Evolutionary conservation across 2,797 vertebrate genomes (phyloP), one percentile per base, ranked within the genome.

Genomic region (Alectoris magna): DNA sequence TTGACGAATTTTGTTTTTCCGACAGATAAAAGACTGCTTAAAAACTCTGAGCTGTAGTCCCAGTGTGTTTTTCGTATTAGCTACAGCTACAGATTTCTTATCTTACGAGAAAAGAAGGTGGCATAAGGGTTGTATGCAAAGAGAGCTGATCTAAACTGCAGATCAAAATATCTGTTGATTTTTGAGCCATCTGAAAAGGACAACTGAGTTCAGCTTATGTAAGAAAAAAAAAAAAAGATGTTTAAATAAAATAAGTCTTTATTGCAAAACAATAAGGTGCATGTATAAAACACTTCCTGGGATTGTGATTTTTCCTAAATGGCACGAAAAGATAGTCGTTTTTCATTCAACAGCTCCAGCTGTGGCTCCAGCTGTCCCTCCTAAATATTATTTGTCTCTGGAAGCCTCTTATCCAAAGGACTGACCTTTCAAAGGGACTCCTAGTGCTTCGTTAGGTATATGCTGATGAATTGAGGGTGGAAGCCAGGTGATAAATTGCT

Each of bases 311-410:
- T 92, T 90, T 67, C 39, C 1, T 1, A 84, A 55, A n/a, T n/a
- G 9, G 24, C 66, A 7, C 8, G 13, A 91, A 48, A 29, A 73
- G 29, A 70, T 68, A 88, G 36, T 76, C 91, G 48, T 49, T 94
- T 92, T 93, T 75, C 62, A 69, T 59, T 83, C 76, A 87, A 10
- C 18, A 56, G 62, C 53, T 91, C 51, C 76, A 93, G 69, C 78
- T 96, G 60, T 31, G 48, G 41, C 48, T 96, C 60, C 81, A 93
- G 75, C 87, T 92, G 69, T 59, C 62, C 39, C 79, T 85, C 38
- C 62, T 78, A n/a, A 83, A 80, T 13, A 21, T 68, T 84, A 43
- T 27, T 91, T 64, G 58, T 58, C 67, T 93, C 88, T 82, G 84
- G 75, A 90, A 94, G 53, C 48, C 44, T 94, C 75, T 80, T 38